Percentiles rank a stretch among this genome's conserved stretches.
phyloP scores from a whole-genome alignment of 2,113 vertebrate genomes.

The Thermophis baileyi region DNA sequence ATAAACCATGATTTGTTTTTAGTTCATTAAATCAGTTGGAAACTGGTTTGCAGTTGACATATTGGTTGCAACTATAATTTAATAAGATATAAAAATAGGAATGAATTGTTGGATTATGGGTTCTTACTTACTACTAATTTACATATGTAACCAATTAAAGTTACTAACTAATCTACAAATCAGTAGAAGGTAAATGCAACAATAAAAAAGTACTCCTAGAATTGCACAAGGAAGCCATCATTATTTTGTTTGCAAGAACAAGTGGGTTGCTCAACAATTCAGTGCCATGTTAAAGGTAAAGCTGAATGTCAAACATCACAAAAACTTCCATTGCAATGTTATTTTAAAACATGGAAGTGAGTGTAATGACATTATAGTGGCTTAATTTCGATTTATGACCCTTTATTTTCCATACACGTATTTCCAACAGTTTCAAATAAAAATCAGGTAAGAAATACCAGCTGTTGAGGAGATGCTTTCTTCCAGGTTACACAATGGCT shows the following conservation, averaged over 20 bases:
- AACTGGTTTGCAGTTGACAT: background rate
- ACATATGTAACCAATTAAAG: background rate
- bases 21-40: background rate
- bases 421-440: conserved; percentile 13
- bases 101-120: background rate
- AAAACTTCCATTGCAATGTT: background rate
- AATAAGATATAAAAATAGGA: background rate
- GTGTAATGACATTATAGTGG: background rate
- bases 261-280: background rate
- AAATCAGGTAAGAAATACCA: conserved; percentile 56
- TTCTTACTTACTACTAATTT: background rate
- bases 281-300: background rate
- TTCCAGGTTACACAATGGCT: conserved; percentile 78
- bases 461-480: conserved; percentile 77
- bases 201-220: background rate
- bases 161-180: background rate
- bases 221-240: background rate
- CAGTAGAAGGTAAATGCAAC: background rate
- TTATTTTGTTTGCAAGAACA: background rate
- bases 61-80: background rate
- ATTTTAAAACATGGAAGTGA: background rate
- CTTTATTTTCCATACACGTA: background rate
- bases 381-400: background rate
- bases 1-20: background rate
- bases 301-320: background rate